Percentiles rank a stretch among this genome's conserved stretches.
Evolutionary conservation across 1,140 invertebrate genomes (phyloP).

Genomic region (Listronotus oregonensis): DNA sequence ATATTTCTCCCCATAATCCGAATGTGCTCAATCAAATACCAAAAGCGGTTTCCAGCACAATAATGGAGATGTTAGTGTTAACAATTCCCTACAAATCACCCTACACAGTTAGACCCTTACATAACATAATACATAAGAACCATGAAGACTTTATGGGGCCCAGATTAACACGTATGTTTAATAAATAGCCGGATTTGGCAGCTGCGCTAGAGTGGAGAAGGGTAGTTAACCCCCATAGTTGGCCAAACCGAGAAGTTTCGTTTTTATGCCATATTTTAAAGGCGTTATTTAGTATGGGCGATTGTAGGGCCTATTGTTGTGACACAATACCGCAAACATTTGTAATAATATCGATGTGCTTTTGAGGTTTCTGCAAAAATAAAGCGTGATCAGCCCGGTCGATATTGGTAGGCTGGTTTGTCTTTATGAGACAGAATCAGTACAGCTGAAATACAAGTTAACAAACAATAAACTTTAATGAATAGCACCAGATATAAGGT

Average conservation of each 20-base stretch:
- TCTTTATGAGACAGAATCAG: conserved; percentile 26
- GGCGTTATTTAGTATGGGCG: conserved; percentile 1
- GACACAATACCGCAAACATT: conserved; percentile 47
- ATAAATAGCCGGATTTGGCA: conserved; percentile 54
- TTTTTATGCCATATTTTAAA: not conserved
- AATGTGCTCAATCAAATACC: conserved; percentile 46
- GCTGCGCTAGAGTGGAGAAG: conserved; percentile 44
- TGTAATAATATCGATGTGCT: conserved; percentile 50
- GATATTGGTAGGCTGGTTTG: conserved; percentile 35
- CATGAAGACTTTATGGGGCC: conserved; percentile 37
- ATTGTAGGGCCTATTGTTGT: conserved; percentile 40
- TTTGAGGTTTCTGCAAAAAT: conserved; percentile 47
- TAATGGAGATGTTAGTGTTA: conserved; percentile 46
- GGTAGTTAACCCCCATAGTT: conserved; percentile 41
- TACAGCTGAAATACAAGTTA: conserved; percentile 15
- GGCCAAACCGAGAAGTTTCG: conserved; percentile 8
- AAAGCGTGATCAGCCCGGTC: conserved; percentile 29
- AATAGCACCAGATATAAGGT: too few species aligned
- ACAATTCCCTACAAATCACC: conserved; percentile 47
- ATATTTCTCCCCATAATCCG: conserved; percentile 32
- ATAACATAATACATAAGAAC: conserved; percentile 35
- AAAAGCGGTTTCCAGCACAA: conserved; percentile 41
- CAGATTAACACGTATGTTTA: conserved; percentile 55
- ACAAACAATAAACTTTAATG: conserved; percentile 4
- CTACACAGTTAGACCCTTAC: conserved; percentile 31